Base-by-base conservation (phyloP, 2,888 invertebrate genomes). In the Metalampra italica region DNA sequence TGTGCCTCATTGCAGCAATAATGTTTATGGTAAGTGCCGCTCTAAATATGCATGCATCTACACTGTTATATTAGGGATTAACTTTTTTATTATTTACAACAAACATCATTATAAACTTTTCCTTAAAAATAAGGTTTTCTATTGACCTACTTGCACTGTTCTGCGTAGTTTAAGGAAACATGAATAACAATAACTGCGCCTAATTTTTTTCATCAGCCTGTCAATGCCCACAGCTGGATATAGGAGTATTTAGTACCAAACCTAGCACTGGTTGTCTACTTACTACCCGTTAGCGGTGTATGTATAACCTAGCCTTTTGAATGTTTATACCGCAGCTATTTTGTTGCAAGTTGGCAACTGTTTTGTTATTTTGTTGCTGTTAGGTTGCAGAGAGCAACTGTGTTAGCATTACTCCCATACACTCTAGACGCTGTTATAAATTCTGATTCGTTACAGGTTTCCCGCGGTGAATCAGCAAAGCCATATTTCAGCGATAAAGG, bases 401-500 rank as follows among this genome's bases (percentile, higher is more conserved):
- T 22, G 22, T 22, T 22, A 22, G 22, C 22, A 22, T n/a, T n/a
- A n/a, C n/a, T n/a, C n/a, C n/a, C n/a, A n/a, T n/a, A n/a, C n/a
- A n/a, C n/a, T n/a, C n/a, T n/a, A n/a, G n/a, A n/a, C n/a, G n/a
- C n/a, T n/a, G n/a, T 14, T 29, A 13, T 12, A 38, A 38, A 40
- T 32, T 32, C 2, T 15, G 40, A 15, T 22, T 7, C 11, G 14
- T 40, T 46, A 9, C 12, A 50, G 50, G 12, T 47, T 22, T 29
- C 11, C 38, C 12, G 12, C 14, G 34, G 50, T 15, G 9, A 39
- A 2, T 60, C 47, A 40, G 48, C 51, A 11, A 45, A 59, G 12
- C 70, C 70, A 13, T 78, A 69, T 53, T 57, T 61, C 34, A 66
- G 47, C 32, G 50, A 63, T 11, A 73, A 60, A 14, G 65, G 60